Evolutionary conservation across 2,113 vertebrate genomes (phyloP).

Genomic region (Apodemus speciosus): DNA sequence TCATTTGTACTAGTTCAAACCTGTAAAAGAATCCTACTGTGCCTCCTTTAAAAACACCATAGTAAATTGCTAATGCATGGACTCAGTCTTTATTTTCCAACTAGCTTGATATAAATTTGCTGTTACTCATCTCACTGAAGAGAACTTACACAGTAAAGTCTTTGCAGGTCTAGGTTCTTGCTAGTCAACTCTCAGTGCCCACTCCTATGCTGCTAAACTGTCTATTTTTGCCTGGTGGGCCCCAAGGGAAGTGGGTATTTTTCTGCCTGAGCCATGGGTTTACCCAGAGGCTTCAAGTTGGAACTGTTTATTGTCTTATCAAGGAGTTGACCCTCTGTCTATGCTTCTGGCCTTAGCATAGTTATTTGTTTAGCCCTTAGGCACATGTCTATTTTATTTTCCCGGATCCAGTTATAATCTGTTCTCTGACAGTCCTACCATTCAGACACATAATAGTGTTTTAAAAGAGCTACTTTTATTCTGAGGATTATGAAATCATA

Average conservation of each 20-base stretch:
- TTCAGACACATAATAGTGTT: not conserved
- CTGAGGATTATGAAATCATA: slow-evolving; percentile 18
- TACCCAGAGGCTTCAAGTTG: not conserved
- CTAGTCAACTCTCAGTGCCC: not conserved
- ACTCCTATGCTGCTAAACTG: not conserved
- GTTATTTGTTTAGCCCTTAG: slow-evolving; percentile 30
- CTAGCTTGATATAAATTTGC: not conserved
- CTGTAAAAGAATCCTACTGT: not conserved
- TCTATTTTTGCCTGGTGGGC: not conserved
- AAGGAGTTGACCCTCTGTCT: not conserved
- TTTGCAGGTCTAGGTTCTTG: not conserved
- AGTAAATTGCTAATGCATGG: not conserved
- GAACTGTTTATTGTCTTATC: not conserved
- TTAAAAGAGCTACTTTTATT: slow-evolving; percentile 27
- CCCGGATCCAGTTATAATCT: not conserved
- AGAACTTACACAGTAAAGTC: not conserved
- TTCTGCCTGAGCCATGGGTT: not conserved
- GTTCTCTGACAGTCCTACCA: not conserved
- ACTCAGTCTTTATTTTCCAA: slow-evolving; percentile 19
- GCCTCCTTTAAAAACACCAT: not conserved
- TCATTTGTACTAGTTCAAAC: not conserved
- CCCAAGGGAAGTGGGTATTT: not conserved
- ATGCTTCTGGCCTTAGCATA: not conserved
- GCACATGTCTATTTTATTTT: not conserved
- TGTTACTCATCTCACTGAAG: not conserved